A percentile compares a stretch with the other conserved stretches of the same genome.
These are phyloP conservation scores for Anolis carolinensis DNA, from an alignment of 2,113 vertebrate genomes.

Conservation along the genomic window DNA sequence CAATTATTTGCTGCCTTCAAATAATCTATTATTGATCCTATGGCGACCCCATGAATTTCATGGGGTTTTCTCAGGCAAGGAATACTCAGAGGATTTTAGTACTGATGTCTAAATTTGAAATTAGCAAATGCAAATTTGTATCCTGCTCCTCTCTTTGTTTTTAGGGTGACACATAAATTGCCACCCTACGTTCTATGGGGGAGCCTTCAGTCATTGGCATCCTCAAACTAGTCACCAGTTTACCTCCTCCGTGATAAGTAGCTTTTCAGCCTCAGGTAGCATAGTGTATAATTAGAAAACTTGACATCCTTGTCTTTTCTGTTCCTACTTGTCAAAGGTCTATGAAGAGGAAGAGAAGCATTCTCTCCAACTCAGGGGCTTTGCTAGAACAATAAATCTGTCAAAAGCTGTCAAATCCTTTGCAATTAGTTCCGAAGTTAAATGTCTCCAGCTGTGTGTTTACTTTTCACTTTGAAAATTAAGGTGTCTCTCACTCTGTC, in stretches of 20 bases:
- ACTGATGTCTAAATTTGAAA: too few species aligned
- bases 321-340: conserved; percentile 12
- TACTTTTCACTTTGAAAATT: background rate
- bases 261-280: background rate
- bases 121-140: too few species aligned
- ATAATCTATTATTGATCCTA: too few species aligned
- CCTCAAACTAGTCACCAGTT: background rate
- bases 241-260: background rate
- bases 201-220: background rate
- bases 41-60: too few species aligned
- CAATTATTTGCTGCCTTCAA: too few species aligned
- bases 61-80: too few species aligned
- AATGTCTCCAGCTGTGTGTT: conserved; percentile 49
- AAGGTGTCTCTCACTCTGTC: background rate
- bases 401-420: conserved; percentile 41
- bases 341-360: conserved; percentile 32
- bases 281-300: conserved; percentile 59
- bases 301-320: conserved; percentile 56
- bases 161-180: too few species aligned
- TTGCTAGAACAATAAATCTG: conserved; percentile 35
- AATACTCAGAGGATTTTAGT: too few species aligned
- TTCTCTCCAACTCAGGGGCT: background rate
- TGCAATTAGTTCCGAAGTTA: conserved; percentile 51
- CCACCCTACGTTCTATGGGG: background rate
- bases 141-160: too few species aligned